Percentiles rank a stretch among this genome's conserved stretches.
phyloP scores from a whole-genome alignment of 1,140 invertebrate species.

The Ips typographus region DNA sequence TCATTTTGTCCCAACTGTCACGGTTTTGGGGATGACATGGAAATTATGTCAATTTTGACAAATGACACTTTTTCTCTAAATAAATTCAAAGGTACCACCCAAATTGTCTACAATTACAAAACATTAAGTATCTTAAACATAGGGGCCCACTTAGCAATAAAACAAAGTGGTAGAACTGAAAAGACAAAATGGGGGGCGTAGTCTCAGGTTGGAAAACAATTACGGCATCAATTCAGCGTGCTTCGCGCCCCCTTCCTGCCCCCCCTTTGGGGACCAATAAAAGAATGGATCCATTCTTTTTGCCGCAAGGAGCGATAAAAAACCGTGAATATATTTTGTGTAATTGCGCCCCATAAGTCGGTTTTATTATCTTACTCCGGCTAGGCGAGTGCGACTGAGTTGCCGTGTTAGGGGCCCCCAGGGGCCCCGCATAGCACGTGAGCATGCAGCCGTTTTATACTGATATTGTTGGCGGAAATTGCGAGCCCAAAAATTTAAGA shows the following conservation, averaged over 20 bases:
- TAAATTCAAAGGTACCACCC: too few species aligned
- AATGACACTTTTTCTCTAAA: too few species aligned
- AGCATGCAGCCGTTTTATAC: slow-evolving; percentile 36
- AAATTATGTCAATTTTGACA: too few species aligned
- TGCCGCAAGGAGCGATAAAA: slow-evolving; percentile 52
- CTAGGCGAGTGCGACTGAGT: slow-evolving; percentile 43
- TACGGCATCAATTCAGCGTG: slow-evolving; percentile 48
- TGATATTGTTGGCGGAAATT: slow-evolving; percentile 10
- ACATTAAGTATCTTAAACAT: too few species aligned
- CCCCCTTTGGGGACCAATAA: slow-evolving; percentile 46
- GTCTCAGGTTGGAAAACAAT: slow-evolving; percentile 48
- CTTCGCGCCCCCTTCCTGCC: slow-evolving; percentile 29
- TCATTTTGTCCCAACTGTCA: too few species aligned
- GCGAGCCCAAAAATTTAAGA: not conserved
- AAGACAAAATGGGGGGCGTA: not conserved
- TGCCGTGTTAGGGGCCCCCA: slow-evolving; percentile 48
- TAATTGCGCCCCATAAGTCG: slow-evolving; percentile 52
- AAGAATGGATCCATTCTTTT: slow-evolving; percentile 50
- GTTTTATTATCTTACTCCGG: slow-evolving; percentile 51
- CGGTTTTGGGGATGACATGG: too few species aligned
- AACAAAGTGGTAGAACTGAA: too few species aligned
- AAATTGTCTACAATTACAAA: too few species aligned
- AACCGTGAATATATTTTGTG: slow-evolving; percentile 53
- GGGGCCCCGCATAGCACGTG: slow-evolving; percentile 43
- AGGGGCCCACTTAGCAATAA: too few species aligned